Percentiles rank a stretch among this genome's conserved stretches.
Evolutionary conservation across 2,888 invertebrate genomes (phyloP).

Genomic region (Dyspetes luteomarginatus): DNA sequence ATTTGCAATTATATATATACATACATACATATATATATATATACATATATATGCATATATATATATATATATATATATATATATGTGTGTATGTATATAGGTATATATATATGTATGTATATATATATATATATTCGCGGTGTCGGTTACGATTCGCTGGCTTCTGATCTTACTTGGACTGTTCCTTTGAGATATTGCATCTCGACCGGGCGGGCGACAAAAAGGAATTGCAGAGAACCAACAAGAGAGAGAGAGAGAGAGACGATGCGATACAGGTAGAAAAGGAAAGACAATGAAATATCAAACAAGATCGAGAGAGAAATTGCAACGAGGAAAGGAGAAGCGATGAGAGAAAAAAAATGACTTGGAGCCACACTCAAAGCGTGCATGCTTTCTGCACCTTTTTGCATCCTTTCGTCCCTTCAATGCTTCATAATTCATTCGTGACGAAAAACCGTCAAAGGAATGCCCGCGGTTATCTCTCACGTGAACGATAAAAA

Average conservation of each 20-base stretch:
- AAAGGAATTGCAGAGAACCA: constrained; percentile 26
- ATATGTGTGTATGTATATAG: constrained; percentile 4
- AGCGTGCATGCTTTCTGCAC: constrained; percentile 64
- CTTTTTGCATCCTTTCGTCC: constrained; percentile 60
- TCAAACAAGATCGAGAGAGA: constrained; percentile 45
- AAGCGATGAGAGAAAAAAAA: constrained; percentile 34
- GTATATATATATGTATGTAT: background rate
- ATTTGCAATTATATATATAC: background rate
- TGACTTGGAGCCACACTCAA: constrained; percentile 58
- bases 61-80: constrained; percentile 2
- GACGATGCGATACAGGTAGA: constrained; percentile 55
- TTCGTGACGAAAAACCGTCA: constrained; percentile 59
- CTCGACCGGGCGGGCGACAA: constrained; percentile 32
- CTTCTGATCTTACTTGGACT: constrained; percentile 10
- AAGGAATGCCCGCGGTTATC: constrained; percentile 25
- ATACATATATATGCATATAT: background rate
- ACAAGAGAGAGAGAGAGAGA: constrained; percentile 49
- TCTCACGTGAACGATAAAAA: constrained; percentile 67
- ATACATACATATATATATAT: background rate
- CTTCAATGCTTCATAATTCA: constrained; percentile 61
- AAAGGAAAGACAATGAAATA: constrained; percentile 27
- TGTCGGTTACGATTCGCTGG: constrained; percentile 70
- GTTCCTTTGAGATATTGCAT: constrained; percentile 68
- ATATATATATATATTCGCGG: constrained; percentile 9
- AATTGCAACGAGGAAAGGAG: constrained; percentile 2